phyloP scores from a whole-genome alignment of 2,888 invertebrate species.

The Andrena hattorfiana region DNA sequence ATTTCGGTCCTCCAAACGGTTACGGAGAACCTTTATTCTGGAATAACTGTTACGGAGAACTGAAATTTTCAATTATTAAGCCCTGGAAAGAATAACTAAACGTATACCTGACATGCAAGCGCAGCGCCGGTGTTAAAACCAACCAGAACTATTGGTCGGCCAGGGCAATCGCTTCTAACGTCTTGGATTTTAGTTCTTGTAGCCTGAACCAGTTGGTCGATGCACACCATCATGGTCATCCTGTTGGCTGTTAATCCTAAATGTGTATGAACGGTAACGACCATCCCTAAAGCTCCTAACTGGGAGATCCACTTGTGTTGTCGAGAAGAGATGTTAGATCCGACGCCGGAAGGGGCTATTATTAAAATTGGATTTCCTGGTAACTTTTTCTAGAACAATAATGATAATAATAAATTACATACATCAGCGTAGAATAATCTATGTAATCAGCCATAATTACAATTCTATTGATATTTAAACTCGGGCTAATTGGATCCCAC shows the following conservation, averaged over 20 bases:
- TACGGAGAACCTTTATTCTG: no score
- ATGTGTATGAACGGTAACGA: slow-evolving; percentile 88
- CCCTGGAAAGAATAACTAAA: background rate
- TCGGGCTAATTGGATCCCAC: slow-evolving; percentile 90
- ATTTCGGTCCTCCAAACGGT: no score
- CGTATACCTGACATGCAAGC: slow-evolving; percentile 89
- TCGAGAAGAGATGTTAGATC: slow-evolving; percentile 85
- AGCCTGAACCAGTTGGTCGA: slow-evolving; percentile 89
- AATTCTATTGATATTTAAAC: slow-evolving; percentile 88
- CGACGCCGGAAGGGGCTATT: slow-evolving; percentile 87
- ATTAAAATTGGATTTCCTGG: slow-evolving; percentile 90
- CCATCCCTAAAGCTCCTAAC: slow-evolving; percentile 89
- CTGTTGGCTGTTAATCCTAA: slow-evolving; percentile 82
- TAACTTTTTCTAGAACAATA: slow-evolving; percentile 87
- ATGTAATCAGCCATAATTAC: slow-evolving; percentile 82
- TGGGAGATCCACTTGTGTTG: slow-evolving; percentile 90
- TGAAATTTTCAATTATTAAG: no score
- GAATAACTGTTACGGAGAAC: no score
- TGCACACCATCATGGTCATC: slow-evolving; percentile 86
- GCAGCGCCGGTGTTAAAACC: slow-evolving; percentile 92
- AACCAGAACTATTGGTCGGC: slow-evolving; percentile 90
- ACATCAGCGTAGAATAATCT: slow-evolving; percentile 8
- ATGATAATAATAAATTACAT: slow-evolving; percentile 18
- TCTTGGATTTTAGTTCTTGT: slow-evolving; percentile 91
- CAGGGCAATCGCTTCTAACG: slow-evolving; percentile 88